A percentile compares a stretch with the other conserved stretches of the same genome.
phyloP scores from a whole-genome alignment of 2,113 vertebrate species.

The Forbesichthys agassizii region DNA sequence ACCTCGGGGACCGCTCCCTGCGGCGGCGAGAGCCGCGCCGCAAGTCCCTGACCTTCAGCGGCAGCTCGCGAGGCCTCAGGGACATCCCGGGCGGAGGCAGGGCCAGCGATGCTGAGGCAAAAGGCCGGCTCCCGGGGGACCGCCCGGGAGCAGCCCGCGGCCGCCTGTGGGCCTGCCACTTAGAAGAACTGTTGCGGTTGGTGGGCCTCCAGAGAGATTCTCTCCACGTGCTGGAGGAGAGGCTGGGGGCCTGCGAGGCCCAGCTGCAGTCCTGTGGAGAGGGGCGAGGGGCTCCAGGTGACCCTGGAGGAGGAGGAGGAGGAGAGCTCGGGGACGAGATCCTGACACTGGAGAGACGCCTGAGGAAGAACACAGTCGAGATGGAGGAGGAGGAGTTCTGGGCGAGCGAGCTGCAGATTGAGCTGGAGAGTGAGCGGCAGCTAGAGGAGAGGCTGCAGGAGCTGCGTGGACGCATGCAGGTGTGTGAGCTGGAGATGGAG shows the following conservation, averaged over 20 bases:
- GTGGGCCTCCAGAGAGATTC: conserved; percentile 90
- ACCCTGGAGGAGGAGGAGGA: conserved; percentile 44
- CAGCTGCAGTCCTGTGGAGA: conserved; percentile 87
- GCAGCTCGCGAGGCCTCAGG: conserved; percentile 87
- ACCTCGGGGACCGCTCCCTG: conserved; percentile 84
- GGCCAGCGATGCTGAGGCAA: conserved; percentile 80
- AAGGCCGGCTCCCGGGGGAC: conserved; percentile 76
- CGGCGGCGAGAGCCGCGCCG: conserved; percentile 90
- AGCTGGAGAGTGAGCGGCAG: conserved; percentile 93
- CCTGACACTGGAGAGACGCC: conserved; percentile 86
- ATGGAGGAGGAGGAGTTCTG: conserved; percentile 98
- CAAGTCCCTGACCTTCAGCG: conserved; percentile 95
- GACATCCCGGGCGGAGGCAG: conserved; percentile 88
- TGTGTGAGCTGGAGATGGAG: conserved; percentile 85
- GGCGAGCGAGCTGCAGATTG: conserved; percentile 96
- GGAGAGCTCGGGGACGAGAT: conserved; percentile 85
- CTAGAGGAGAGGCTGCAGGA: conserved; percentile 92
- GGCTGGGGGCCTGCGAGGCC: conserved; percentile 83
- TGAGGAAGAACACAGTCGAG: conserved; percentile 91
- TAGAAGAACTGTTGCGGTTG: conserved; percentile 86
- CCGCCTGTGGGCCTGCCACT: conserved; percentile 67
- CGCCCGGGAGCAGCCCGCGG: conserved; percentile 40
- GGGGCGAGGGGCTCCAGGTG: conserved; percentile 74
- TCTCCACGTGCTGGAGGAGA: conserved; percentile 84
- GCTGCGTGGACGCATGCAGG: conserved; percentile 82